Percentiles rank a stretch among this genome's conserved stretches.
phyloP scores from a whole-genome alignment of 2,888 invertebrate species.

The Lycia hirtaria region DNA sequence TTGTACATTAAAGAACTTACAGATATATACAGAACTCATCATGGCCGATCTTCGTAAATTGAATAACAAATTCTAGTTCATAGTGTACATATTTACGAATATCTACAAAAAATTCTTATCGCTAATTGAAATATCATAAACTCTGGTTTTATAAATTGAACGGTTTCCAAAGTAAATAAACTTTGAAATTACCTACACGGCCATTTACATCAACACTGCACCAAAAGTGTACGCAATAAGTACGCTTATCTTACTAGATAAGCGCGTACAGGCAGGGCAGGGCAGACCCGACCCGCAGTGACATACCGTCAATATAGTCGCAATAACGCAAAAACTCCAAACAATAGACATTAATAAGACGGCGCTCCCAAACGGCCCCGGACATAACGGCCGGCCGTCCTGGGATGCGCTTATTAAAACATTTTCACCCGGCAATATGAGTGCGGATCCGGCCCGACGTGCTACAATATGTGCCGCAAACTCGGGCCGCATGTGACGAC shows the following conservation, averaged over 20 bases:
- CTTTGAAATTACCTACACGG: too few species aligned
- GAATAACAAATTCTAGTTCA: too few species aligned
- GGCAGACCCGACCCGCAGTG: conserved; percentile 20
- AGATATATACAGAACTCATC: too few species aligned
- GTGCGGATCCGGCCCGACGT: conserved; percentile 68
- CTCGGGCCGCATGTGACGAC: conserved; percentile 83
- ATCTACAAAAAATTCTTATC: too few species aligned
- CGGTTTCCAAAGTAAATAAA: too few species aligned
- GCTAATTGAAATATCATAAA: too few species aligned
- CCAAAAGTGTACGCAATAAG: background rate
- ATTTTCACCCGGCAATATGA: conserved; percentile 81
- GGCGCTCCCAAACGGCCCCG: conserved; percentile 62
- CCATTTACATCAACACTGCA: background rate
- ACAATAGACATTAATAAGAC: conserved; percentile 84
- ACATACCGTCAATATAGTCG: conserved; percentile 62
- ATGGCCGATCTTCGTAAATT: too few species aligned
- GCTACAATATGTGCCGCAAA: conserved; percentile 82
- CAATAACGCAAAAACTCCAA: conserved; percentile 81
- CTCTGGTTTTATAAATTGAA: too few species aligned
- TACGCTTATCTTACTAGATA: background rate
- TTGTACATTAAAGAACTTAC: too few species aligned
- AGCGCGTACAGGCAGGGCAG: background rate
- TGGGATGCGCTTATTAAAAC: conserved; percentile 84
- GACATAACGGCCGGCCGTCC: conserved; percentile 63
- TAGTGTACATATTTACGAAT: too few species aligned